Evolutionary conservation across 2,797 vertebrate genomes (phyloP).

Genomic region (Momotus momota): DNA sequence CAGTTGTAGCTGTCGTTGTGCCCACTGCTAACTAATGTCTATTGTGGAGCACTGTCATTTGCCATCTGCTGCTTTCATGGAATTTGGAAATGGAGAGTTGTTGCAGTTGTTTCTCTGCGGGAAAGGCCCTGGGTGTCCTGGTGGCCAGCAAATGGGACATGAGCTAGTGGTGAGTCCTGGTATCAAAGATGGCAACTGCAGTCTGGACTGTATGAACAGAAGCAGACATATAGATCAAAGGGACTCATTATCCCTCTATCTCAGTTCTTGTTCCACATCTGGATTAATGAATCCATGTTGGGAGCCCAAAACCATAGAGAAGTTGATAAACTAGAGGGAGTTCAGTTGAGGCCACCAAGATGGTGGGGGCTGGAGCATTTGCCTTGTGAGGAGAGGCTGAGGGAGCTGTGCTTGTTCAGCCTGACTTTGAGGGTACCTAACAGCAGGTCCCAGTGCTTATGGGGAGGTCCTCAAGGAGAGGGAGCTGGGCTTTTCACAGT

Average conservation of each 20-base stretch:
- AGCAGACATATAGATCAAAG: not conserved
- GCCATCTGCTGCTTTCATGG: not conserved
- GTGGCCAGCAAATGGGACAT: not conserved
- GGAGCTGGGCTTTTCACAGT: not conserved
- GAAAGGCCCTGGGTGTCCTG: not conserved
- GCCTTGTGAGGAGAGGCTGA: not conserved
- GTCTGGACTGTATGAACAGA: not conserved
- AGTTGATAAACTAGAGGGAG: not conserved
- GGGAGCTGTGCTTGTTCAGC: not conserved
- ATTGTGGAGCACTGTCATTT: not conserved
- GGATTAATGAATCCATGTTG: not conserved
- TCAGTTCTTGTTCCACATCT: not conserved
- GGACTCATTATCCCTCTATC: not conserved
- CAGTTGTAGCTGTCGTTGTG: not conserved
- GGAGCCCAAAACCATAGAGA: not conserved
- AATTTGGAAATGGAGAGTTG: not conserved
- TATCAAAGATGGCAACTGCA: not conserved
- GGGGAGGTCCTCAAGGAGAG: not conserved
- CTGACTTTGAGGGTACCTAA: not conserved
- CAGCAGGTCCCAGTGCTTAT: not conserved
- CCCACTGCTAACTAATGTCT: rapidly evolving
- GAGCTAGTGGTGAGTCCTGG: not conserved
- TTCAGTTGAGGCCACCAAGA: not conserved
- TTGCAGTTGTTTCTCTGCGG: not conserved
- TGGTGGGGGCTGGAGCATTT: not conserved